Base-by-base conservation (phyloP, 2,797 vertebrate genomes). In the Gorsachius magnificus region DNA sequence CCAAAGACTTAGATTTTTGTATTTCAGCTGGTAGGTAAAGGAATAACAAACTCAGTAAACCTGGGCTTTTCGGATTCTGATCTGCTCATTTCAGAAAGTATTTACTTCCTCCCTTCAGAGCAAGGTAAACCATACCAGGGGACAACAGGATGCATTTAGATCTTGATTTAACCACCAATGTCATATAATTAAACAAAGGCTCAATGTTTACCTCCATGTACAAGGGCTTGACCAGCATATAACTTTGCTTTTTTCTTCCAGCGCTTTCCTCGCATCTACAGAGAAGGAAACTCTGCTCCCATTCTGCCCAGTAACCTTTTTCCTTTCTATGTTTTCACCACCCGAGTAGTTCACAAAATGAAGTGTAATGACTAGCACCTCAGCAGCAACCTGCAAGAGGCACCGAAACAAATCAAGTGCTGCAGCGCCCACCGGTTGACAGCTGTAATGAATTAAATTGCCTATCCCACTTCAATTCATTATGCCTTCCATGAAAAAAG, bases 371-470 rank as follows among this genome's bases (percentile, higher is more conserved):
- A 87, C 46, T n/a, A 92, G 13, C 58, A 78, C 83, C 78, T 93
- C 2, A 0, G 94, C 78, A 90, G 84, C 63, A 78, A 83, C 75
- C 82, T 90, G 76, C 51, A 83, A 91, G 80, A 88, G 74, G 51
- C 76, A 90, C 31, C 5, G 0, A 90, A 92, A 93, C 85, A 96
- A 94, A 86, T 80, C 57, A 92, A 89, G 38, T 61, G 33, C 50
- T 78, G 78, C 78, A 61, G 76, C 22, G 51, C 26, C 89, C 36
- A 57, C 68, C 50, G 22, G 41, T 45, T 96, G 94, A 95, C 87
- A 93, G 87, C 86, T 87, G 25, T 95, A 98, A 94, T 94, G 89
- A 96, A 90, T 96, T 94, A 87, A 96, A 95, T 58, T 91, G 87
- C 85, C 71, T 89, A 58, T 41, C 26, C 70, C 74, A 81, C 86